phyloP scores from a whole-genome alignment of 2,113 vertebrate genomes.

The Osmerus mordax region DNA sequence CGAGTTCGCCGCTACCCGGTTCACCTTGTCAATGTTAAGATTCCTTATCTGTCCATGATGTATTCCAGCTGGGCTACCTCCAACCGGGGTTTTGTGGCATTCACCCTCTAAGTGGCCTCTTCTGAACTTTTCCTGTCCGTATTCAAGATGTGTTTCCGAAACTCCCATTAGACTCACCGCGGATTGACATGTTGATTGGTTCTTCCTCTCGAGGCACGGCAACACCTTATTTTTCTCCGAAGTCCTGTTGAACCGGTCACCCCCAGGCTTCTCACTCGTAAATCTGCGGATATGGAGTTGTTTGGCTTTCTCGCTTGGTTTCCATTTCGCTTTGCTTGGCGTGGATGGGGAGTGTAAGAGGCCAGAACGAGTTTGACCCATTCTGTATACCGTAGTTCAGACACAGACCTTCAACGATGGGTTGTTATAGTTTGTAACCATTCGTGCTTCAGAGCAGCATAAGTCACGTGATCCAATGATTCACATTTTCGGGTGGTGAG shows the following conservation, averaged over 20 bases:
- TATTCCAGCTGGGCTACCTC: conserved; percentile 18
- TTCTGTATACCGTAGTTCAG: conserved; percentile 61
- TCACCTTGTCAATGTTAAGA: conserved; percentile 13
- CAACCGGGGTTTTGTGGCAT: conserved; percentile 13
- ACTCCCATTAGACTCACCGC: conserved; percentile 35
- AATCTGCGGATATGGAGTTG: conserved; percentile 31
- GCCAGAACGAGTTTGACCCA: conserved; percentile 68
- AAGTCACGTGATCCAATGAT: neutral
- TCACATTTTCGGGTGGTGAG: neutral
- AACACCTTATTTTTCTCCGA: conserved; percentile 66
- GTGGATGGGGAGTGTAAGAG: conserved; percentile 29
- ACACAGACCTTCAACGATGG: neutral
- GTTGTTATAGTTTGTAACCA: conserved; percentile 3
- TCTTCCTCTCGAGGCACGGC: conserved; percentile 56
- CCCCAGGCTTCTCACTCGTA: conserved; percentile 24
- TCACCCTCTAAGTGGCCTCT: conserved; percentile 51
- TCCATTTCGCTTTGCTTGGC: conserved; percentile 47
- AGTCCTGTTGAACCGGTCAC: conserved; percentile 46
- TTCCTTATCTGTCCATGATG: conserved; percentile 1
- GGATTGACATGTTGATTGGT: conserved; percentile 1
- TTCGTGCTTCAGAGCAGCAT: conserved; percentile 1
- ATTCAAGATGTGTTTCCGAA: conserved; percentile 49
- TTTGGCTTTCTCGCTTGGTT: conserved; percentile 26
- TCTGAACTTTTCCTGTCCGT: conserved; percentile 59
- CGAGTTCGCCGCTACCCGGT: conserved; percentile 14